phyloP scores from a whole-genome alignment of 2,113 vertebrate species.

The Ia io region DNA sequence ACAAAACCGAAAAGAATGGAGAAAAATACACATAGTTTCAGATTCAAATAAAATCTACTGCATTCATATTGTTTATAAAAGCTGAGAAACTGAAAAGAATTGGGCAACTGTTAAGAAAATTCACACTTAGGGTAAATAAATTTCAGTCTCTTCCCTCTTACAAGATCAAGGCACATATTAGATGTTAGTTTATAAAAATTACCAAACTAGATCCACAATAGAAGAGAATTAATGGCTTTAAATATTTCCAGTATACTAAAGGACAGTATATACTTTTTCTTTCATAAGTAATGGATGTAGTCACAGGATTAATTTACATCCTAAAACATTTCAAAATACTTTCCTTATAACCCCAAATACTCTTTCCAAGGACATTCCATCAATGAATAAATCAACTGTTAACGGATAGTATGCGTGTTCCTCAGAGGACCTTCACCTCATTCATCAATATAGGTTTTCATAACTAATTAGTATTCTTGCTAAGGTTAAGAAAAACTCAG shows the following conservation, averaged over 20 bases:
- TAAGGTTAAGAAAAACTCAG: slow-evolving; percentile 41
- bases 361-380: not conserved
- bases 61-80: not conserved
- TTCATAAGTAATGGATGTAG: not conserved
- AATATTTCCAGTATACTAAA: not conserved
- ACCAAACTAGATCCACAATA: not conserved
- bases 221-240: not conserved
- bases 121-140: not conserved
- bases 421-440: slow-evolving; percentile 49
- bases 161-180: not conserved
- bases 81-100: not conserved
- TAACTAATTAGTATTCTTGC: slow-evolving; percentile 56
- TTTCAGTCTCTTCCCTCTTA: not conserved
- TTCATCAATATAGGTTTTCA: slow-evolving; percentile 65
- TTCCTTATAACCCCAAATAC: not conserved
- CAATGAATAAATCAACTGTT: slow-evolving; percentile 37
- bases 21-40: not conserved
- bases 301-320: not conserved
- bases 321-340: not conserved
- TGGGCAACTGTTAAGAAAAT: not conserved
- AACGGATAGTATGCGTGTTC: not conserved
- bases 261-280: not conserved
- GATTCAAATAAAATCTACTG: not conserved
- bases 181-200: slow-evolving; percentile 36
- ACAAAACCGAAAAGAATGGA: not conserved